Evolutionary conservation across 1,140 invertebrate species (phyloP).

Genomic region (Atopsyche davidsoni): DNA sequence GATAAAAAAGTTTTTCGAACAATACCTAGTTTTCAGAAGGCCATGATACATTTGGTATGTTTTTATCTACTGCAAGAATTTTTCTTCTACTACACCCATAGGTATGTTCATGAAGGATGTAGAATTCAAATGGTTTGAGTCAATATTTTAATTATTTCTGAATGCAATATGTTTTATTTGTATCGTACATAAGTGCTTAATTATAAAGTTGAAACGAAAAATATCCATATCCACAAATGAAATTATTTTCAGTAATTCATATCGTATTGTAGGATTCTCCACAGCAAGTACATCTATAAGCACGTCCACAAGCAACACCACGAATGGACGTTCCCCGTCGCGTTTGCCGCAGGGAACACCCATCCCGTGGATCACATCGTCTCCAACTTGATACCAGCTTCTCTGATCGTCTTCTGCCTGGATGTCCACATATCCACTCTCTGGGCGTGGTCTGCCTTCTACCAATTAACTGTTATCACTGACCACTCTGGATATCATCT

Average conservation of each 20-base stretch:
- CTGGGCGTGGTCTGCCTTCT: conserved; percentile 78
- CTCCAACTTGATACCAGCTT: conserved; percentile 73
- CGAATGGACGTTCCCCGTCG: conserved; percentile 61
- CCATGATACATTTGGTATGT: conserved; percentile 68
- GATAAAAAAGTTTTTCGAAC: conserved; percentile 61
- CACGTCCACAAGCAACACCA: conserved; percentile 82
- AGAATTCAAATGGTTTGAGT: too few relatives aligned
- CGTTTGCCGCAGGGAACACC: conserved; percentile 70
- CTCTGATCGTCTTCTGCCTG: conserved; percentile 72
- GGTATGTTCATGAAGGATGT: too few relatives aligned
- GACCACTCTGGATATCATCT: conserved; percentile 87
- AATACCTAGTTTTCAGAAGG: conserved; percentile 78
- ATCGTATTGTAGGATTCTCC: conserved; percentile 63
- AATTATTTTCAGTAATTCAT: too few relatives aligned
- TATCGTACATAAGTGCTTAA: too few relatives aligned
- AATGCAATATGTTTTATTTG: too few relatives aligned
- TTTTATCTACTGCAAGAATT: conserved; percentile 78
- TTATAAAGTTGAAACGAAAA: too few relatives aligned
- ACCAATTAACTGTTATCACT: conserved; percentile 73
- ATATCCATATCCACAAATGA: too few relatives aligned
- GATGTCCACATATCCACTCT: conserved; percentile 75
- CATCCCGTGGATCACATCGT: conserved; percentile 83
- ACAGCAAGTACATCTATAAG: conserved; percentile 69
- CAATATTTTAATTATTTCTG: too few relatives aligned
- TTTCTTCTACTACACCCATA: conserved; percentile 83